These are phyloP conservation scores for Pseudomyrmex concolor DNA, from an alignment of 1,140 invertebrate genomes.

Conservation along the genomic window DNA sequence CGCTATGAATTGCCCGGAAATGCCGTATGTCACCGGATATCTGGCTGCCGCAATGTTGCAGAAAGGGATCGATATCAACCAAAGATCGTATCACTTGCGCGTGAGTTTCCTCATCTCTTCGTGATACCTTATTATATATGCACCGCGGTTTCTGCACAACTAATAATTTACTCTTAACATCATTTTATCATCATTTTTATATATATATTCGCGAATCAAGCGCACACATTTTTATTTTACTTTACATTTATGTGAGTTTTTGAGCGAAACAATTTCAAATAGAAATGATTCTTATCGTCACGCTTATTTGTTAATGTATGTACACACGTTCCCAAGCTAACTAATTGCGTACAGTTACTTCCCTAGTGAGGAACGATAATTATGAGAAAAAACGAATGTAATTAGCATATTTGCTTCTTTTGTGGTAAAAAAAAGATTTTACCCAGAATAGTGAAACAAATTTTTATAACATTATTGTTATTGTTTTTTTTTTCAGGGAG, in stretches of 20 bases:
- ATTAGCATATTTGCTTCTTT: neutral
- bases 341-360: neutral
- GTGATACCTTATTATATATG: neutral
- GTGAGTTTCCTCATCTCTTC: conserved; percentile 53
- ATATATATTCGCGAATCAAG: too few relatives aligned
- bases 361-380: neutral
- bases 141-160: neutral
- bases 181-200: neutral
- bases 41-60: conserved; percentile 76
- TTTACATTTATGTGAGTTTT: neutral
- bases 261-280: neutral
- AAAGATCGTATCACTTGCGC: conserved; percentile 70
- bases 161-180: neutral
- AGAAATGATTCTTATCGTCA: neutral
- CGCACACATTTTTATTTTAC: neutral
- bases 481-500: conserved; percentile 66
- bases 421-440: neutral
- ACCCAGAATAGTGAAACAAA: neutral
- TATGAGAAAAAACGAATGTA: neutral
- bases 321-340: neutral
- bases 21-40: conserved; percentile 77
- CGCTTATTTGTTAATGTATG: conserved; percentile 19
- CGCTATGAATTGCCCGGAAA: conserved; percentile 76
- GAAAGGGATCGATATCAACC: conserved; percentile 76
- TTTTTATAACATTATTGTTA: neutral